Evolutionary conservation across 2,797 vertebrate species (phyloP).

Genomic region (Pseudocheirus occidentalis): DNA sequence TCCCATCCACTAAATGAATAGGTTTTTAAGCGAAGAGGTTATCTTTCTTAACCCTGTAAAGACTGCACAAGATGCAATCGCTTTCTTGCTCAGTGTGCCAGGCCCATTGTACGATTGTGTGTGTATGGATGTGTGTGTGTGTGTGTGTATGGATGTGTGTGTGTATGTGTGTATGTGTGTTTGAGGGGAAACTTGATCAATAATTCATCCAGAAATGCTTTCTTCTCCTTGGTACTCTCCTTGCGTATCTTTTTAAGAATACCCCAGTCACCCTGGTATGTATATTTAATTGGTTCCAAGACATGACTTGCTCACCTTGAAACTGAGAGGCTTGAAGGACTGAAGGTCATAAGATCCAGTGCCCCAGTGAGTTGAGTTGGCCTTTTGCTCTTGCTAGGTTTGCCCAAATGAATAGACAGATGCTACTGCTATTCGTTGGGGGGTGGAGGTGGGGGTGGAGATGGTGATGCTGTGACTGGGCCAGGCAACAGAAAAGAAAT

Average conservation of each 20-base stretch:
- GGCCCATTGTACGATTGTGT: background rate
- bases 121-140: too few relatives aligned
- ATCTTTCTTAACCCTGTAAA: slow-evolving; percentile 54
- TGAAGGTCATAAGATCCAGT: slow-evolving; percentile 43
- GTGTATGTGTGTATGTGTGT: background rate
- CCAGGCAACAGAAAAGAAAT: slow-evolving; percentile 31
- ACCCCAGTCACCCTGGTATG: slow-evolving; percentile 25
- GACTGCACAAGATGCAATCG: slow-evolving; percentile 16
- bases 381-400: background rate
- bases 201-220: slow-evolving; percentile 73
- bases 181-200: slow-evolving; percentile 60
- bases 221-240: slow-evolving; percentile 52
- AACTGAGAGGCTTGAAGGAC: slow-evolving; percentile 60
- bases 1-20: slow-evolving; percentile 40
- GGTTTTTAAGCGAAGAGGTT: slow-evolving; percentile 43
- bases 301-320: slow-evolving; percentile 58
- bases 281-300: slow-evolving; percentile 68
- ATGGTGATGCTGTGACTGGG: background rate
- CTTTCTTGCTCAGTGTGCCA: background rate
- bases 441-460: background rate
- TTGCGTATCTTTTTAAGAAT: slow-evolving; percentile 53
- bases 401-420: background rate
- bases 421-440: background rate
- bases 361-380: background rate
- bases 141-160: background rate